Conservation (phyloP, 2,797 vertebrate species). For the Antennarius maculatus region DNA sequence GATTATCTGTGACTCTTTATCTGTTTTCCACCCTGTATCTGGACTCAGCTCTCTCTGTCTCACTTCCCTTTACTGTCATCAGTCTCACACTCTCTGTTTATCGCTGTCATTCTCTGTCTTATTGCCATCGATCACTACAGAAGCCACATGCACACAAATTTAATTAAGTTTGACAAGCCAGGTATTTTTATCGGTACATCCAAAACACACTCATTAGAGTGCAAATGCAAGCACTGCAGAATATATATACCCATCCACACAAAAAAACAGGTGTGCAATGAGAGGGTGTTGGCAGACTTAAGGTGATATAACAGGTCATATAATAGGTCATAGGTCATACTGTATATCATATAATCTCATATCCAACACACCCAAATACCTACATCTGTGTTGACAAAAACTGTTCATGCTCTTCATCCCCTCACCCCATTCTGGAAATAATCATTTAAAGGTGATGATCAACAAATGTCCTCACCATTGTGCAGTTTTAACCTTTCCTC, state of each 20-base stretch:
- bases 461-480: conserved; percentile 2
- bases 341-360: too few species aligned
- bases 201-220: conserved; percentile 14
- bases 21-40: conserved; percentile 37
- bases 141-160: conserved; percentile 59
- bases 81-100: conserved; percentile 57
- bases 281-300: conserved; percentile 38
- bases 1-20: conserved; percentile 49
- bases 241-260: background rate
- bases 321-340: too few species aligned
- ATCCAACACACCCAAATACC: background rate
- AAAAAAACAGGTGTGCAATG: conserved; percentile 2
- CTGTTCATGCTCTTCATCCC: background rate
- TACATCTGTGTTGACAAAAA: background rate
- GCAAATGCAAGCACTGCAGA: background rate
- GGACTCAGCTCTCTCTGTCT: conserved; percentile 30
- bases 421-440: conserved; percentile 18
- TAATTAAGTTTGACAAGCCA: conserved; percentile 72
- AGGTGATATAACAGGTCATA: conserved; percentile 35
- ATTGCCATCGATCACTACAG: conserved; percentile 58
- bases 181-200: conserved; percentile 65
- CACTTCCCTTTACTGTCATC: conserved; percentile 48
- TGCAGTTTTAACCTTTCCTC: conserved; percentile 1
- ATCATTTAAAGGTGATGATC: conserved; percentile 14
- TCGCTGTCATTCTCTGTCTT: conserved; percentile 57